Evolutionary conservation across 2,113 vertebrate genomes (phyloP).

Genomic region (Phylloscopus whistleri): DNA sequence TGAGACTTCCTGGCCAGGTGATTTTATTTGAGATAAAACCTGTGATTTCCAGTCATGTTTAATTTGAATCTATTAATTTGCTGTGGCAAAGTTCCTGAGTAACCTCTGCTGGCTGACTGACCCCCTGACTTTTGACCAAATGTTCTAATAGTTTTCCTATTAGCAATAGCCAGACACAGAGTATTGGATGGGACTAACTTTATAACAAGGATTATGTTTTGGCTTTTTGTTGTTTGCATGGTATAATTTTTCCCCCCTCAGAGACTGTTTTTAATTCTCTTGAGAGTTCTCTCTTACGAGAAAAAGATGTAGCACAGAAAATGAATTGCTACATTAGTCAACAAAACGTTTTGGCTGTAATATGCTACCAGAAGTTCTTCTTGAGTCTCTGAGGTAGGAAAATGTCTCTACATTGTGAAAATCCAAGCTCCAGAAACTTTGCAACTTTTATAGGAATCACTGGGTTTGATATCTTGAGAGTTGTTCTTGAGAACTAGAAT

Average conservation of each 20-base stretch:
- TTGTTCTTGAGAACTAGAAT: neutral
- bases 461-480: neutral
- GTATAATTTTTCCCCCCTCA: rapidly evolving
- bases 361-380: neutral
- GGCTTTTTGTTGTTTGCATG: neutral
- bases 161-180: neutral
- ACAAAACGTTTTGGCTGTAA: neutral
- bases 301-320: neutral
- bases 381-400: neutral
- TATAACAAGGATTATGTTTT: neutral
- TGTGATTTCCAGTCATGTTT: neutral
- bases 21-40: neutral
- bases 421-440: neutral
- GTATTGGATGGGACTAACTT: neutral
- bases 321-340: neutral
- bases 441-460: neutral
- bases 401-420: neutral
- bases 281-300: neutral
- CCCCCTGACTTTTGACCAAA: constrained; percentile 9
- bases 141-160: neutral
- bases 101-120: neutral
- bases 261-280: neutral
- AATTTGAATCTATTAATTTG: neutral
- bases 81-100: neutral
- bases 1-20: neutral